phyloP scores from a whole-genome alignment of 2,888 invertebrate species.

The Caenorhabditis angaria region DNA sequence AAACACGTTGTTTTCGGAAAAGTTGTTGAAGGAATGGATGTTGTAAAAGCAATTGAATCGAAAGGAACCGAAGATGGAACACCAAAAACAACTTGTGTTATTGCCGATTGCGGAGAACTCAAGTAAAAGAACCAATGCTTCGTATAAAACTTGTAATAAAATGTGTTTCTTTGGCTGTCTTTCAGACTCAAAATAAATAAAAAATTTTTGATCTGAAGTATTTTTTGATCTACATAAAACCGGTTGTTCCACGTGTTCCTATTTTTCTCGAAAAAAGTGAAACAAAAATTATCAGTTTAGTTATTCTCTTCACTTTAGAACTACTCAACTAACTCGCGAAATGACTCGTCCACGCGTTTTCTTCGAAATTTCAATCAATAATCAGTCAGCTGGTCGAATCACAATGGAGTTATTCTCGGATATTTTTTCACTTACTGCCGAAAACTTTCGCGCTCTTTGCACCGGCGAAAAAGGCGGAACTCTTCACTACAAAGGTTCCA shows the following conservation, averaged over 20 bases:
- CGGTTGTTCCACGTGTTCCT: no score
- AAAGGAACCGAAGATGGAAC: constrained; percentile 36
- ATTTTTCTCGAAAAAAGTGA: no score
- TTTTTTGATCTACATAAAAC: no score
- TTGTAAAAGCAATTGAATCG: constrained; percentile 32
- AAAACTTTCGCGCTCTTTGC: constrained; percentile 80
- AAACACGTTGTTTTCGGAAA: constrained; percentile 53
- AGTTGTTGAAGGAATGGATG: constrained; percentile 41
- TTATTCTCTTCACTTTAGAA: no score
- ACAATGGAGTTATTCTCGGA: constrained; percentile 85
- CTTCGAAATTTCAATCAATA: no score
- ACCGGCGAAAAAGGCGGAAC: constrained; percentile 80
- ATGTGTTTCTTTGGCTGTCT: no score
- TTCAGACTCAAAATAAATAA: no score
- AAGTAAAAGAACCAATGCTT: neutral
- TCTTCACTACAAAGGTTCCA: constrained; percentile 80
- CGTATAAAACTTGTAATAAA: no score
- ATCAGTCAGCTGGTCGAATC: constrained; percentile 84
- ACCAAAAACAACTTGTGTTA: constrained; percentile 22
- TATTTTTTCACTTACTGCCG: constrained; percentile 83
- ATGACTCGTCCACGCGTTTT: no score
- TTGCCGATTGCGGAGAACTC: constrained; percentile 13
- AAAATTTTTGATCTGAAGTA: no score
- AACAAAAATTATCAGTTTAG: no score
- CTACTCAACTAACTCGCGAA: no score